Base-by-base conservation (phyloP, 2,888 invertebrate genomes). In the Philopedon plagiatum region DNA sequence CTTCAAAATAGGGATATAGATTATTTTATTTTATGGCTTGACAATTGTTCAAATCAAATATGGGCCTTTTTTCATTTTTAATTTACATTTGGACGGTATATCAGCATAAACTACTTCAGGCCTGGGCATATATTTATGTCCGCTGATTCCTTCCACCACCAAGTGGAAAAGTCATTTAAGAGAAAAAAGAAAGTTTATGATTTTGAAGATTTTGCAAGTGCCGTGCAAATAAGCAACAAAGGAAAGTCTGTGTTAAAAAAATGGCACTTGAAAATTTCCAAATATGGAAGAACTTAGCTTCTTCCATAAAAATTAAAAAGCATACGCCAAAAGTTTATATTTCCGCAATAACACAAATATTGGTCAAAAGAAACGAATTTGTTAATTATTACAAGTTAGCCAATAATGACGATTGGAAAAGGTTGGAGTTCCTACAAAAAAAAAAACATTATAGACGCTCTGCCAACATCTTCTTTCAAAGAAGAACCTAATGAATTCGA, bases 1-100 rank as follows among this genome's bases (percentile, higher is more conserved):
- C 26, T 75, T 26, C 46, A 71, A 9, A 13, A 72, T 68, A 66
- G 75, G 39, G 77, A 78, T 61, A 26, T 49, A 13, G 39, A 60
- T 58, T 63, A 68, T 41, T 60, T 76, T 56, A 76, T 66, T 32
- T 39, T 78, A 8, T 76, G 78, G 77, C 26, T 77, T 2, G 69
- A 69, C 23, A 69, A 69, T 32, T 69, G 68, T 26, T 37, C 51
- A 15, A 54, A 51, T 23, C 19, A 21, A 54, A 54, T n/a, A 15
- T 62, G 62, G 62, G 61, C 56, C 7, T 62, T 69, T 54, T 69
- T 8, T 39, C 21, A 1, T 69, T 62, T 29, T 62, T 69, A n/a
- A 56, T 56, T 41, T 41, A 69, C 19, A 56, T 51, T 60, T 26
- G 5, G 19, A 19, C 23, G 67, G 15, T 54, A n/a, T 54, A 62